Base-by-base conservation (phyloP, 1,140 invertebrate genomes). In the Eumeta japonica region DNA sequence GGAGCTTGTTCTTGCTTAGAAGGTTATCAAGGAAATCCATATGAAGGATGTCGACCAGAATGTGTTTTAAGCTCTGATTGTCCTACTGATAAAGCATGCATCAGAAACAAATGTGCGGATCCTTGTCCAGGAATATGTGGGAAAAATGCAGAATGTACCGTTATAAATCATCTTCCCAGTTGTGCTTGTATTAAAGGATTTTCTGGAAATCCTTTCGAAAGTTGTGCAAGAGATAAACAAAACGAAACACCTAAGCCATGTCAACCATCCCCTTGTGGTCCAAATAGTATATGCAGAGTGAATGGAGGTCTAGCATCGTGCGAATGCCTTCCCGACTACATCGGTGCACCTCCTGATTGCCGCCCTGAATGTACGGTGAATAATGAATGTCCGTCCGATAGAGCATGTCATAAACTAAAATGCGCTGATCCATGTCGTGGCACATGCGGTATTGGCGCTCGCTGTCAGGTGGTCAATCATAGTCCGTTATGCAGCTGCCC, bases 51-150 rank as follows among this genome's bases (percentile, higher is more conserved):
- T 52, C 66, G 85, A 31, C 86, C 87, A 12, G 86, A 88, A 62
- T 89, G 87, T 67, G 76, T 88, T 14, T 81, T 88, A 11, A 89
- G 87, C 62, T 84, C 85, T 5, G 88, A 90, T 56, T 90, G 88
- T 60, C 80, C 85, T 10, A 76, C 80, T 7, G 82, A 83, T 49
- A 80, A 82, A 57, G 81, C 87, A 16, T 92, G 89, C 53, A 79
- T 87, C 37, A 85, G 86, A 55, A 83, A 84, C 27, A 86, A 84
- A 65, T 90, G 88, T 50, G 72, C 73, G 35, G 83, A 90, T 72
- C 87, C 87, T 10, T 90, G 88, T 54, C 82, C 82, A 27, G 87
- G 86, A 28, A 83, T 86, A 39, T 92, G 89, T 62, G 88, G 88
- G 2, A 68, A 80, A 18, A 84, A 87, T 56, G 84, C 88, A 1